These are phyloP conservation scores for Steatornis caripensis DNA, from an alignment of 2,113 vertebrate genomes.

Conservation along the genomic window DNA sequence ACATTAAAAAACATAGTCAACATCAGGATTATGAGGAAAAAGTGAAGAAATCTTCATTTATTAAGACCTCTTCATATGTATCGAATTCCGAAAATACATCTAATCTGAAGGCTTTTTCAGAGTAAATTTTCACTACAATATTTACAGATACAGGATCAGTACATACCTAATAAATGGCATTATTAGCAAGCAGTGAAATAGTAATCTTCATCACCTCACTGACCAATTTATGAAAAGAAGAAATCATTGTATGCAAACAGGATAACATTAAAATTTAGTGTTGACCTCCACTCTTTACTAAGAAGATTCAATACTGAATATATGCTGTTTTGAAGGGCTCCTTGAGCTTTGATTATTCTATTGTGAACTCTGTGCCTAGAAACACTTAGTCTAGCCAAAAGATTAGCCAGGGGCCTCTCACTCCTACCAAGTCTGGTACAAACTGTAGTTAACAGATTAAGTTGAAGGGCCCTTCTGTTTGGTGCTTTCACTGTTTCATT, in stretches of 20 bases:
- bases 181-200: not conserved
- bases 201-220: not conserved
- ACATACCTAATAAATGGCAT: not conserved
- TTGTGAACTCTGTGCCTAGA: constrained; percentile 44
- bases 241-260: not conserved
- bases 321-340: constrained; percentile 4
- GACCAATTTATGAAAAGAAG: not conserved
- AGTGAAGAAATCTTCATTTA: not conserved
- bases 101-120: not conserved
- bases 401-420: constrained; percentile 18
- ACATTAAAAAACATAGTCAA: not conserved
- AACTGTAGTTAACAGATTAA: constrained; percentile 7
- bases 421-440: constrained; percentile 20
- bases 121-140: not conserved
- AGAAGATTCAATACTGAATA: not conserved
- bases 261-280: not conserved
- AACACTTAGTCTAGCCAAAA: constrained; percentile 55
- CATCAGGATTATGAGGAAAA: not conserved
- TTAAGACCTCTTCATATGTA: accelerated
- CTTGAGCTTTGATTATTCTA: constrained; percentile 39
- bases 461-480: constrained; percentile 42
- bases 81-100: not conserved
- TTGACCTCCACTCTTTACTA: not conserved
- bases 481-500: constrained; percentile 26
- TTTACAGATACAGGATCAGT: not conserved